Conservation (phyloP, 2,113 vertebrate genomes). For the Hyaena hyaena region DNA sequence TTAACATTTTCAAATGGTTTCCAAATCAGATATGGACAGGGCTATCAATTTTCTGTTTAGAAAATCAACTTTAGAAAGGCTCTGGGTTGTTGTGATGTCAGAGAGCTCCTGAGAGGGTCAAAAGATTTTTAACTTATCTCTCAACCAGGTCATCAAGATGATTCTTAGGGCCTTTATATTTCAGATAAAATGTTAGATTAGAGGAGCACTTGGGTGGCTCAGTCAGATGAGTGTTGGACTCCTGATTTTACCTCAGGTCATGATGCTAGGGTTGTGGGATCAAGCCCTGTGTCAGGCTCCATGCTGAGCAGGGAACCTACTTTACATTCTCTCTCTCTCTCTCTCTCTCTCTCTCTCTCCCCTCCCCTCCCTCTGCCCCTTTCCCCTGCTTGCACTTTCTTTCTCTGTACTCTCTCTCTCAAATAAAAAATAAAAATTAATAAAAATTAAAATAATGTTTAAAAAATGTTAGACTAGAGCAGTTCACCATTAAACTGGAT, state of each 20-base stretch:
- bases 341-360: too few relatives aligned
- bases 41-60: slow-evolving; percentile 48
- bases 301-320: too few relatives aligned
- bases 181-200: slow-evolving; percentile 3
- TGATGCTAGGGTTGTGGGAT: too few relatives aligned
- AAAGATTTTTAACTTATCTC: slow-evolving; percentile 18
- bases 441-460: too few relatives aligned
- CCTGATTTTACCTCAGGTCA: too few relatives aligned
- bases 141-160: not conserved
- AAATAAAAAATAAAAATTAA: too few relatives aligned
- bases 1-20: slow-evolving; percentile 49
- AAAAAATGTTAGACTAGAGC: slow-evolving; percentile 7
- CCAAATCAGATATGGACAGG: slow-evolving; percentile 23
- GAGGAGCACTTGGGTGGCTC: not conserved
- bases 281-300: too few relatives aligned
- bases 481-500: slow-evolving; percentile 36
- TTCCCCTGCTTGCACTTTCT: too few relatives aligned
- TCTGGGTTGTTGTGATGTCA: not conserved
- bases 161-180: slow-evolving; percentile 16
- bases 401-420: too few relatives aligned
- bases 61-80: slow-evolving; percentile 59
- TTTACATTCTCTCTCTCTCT: too few relatives aligned
- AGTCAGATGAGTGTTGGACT: too few relatives aligned
- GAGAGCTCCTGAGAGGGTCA: not conserved
- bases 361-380: too few relatives aligned